Conservation (phyloP, 2,113 vertebrate species). For the Ceratotherium simum region DNA sequence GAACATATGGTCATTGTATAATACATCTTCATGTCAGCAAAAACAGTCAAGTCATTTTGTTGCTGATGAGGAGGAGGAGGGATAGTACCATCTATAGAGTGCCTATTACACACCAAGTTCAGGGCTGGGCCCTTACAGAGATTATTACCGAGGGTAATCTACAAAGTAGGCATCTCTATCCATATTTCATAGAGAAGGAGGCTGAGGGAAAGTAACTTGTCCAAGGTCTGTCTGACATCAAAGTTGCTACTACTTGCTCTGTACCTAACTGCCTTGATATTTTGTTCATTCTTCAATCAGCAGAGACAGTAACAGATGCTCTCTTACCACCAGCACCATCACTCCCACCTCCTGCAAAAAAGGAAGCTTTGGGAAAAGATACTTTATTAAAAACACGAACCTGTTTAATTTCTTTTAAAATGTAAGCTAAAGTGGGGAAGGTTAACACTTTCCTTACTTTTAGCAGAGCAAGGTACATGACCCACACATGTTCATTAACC, state of each 20-base stretch:
- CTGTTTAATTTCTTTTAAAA: slow-evolving; percentile 47
- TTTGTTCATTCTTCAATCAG: background rate
- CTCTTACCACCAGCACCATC: background rate
- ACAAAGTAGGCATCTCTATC: background rate
- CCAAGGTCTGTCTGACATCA: background rate
- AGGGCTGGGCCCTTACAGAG: background rate
- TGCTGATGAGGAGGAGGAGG: background rate
- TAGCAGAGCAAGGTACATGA: background rate
- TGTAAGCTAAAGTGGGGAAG: background rate
- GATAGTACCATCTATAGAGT: background rate
- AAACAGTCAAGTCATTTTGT: background rate
- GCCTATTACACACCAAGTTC: background rate
- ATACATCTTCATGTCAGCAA: background rate
- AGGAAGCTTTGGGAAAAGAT: slow-evolving; percentile 29
- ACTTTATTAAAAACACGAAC: background rate
- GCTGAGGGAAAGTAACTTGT: background rate
- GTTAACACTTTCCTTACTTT: slow-evolving; percentile 32
- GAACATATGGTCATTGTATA: background rate
- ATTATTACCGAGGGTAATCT: background rate
- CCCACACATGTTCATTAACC: background rate
- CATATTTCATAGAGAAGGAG: background rate
- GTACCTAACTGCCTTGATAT: background rate
- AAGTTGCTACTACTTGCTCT: background rate
- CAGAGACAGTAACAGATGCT: background rate
- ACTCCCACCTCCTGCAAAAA: background rate